Evolutionary conservation across 2,797 vertebrate genomes (phyloP), one percentile per base, ranked within the genome.

Genomic region (Sebastes nivosus): DNA sequence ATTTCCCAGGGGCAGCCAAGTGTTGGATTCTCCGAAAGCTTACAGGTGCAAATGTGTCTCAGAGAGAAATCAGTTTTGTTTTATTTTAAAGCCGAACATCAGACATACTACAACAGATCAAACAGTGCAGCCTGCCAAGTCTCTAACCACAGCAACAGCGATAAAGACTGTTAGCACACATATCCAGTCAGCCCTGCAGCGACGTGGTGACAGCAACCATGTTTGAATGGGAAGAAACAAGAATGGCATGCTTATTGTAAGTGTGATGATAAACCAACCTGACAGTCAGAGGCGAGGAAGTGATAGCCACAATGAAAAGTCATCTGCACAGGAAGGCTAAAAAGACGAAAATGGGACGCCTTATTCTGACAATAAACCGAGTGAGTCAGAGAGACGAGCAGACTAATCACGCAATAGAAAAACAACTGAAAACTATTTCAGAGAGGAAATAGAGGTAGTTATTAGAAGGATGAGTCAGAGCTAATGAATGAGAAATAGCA

Each of bases 391-490:
- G 70, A 75, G 60, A 60, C 50, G 30, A 52, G 29, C 20, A 72
- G 66, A 70, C 75, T 73, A 71, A 89, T 81, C 72, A 63, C 20
- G 81, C 89, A 83, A 84, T 65, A 71, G 68, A 79, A 70, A 81
- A 86, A 87, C 25, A 79, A 88, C 13, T 32, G 63, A 83, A 80
- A 90, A 88, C 38, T 76, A 77, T 83, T 82, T 86, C 69, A 60
- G 59, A 78, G 67, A 86, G 82, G 67, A 89, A 88, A 86, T 72
- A 63, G 78, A 86, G 69, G 75, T 88, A 64, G 79, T 91, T 89
- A 90, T 93, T 88, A 87, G 81, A 84, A 70, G 38, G 74, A 89
- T 92, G 90, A 91, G 87, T 92, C 89, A 94, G 72, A 82, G 65
- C 78, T 83, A 80, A 90, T 89, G 86, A 90, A 86, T 87, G 78